A percentile compares a stretch with the other conserved stretches of the same genome.
These are phyloP conservation scores for Formica aserva DNA, from an alignment of 2,888 invertebrate genomes.

Conservation along the genomic window DNA sequence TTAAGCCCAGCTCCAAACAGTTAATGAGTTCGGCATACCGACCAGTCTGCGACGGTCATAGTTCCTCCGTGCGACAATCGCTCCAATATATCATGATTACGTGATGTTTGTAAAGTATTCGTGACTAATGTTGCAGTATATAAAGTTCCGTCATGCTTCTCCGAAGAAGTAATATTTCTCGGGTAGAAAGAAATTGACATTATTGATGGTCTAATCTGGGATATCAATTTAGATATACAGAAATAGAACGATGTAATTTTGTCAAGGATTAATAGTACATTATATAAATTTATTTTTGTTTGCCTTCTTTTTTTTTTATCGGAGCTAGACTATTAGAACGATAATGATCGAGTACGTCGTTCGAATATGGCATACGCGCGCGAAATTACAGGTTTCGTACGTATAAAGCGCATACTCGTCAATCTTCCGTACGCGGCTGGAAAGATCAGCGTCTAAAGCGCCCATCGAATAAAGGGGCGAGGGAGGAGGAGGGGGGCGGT, in stretches of 20 bases:
- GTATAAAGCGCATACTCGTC: conserved; percentile 43
- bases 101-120: conserved; percentile 4
- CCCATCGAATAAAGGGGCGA: conserved; percentile 65
- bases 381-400: conserved; percentile 31
- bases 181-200: neutral
- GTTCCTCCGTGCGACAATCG: conserved; percentile 5
- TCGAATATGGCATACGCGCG: conserved; percentile 5
- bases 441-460: conserved; percentile 51
- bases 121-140: neutral
- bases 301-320: neutral
- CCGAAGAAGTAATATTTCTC: neutral
- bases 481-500: conserved; percentile 43
- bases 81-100: conserved; percentile 28
- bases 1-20: conserved; percentile 68
- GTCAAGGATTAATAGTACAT: neutral
- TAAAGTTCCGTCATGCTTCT: neutral
- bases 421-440: conserved; percentile 26
- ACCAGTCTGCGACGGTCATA: conserved; percentile 72
- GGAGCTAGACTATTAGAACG: neutral
- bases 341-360: conserved; percentile 27
- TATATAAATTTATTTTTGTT: neutral
- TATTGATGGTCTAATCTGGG: neutral
- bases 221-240: neutral
- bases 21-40: conserved; percentile 78
- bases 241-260: neutral